Evolutionary conservation across 2,113 vertebrate genomes (phyloP).

Genomic region (Actenoides lindsayi): DNA sequence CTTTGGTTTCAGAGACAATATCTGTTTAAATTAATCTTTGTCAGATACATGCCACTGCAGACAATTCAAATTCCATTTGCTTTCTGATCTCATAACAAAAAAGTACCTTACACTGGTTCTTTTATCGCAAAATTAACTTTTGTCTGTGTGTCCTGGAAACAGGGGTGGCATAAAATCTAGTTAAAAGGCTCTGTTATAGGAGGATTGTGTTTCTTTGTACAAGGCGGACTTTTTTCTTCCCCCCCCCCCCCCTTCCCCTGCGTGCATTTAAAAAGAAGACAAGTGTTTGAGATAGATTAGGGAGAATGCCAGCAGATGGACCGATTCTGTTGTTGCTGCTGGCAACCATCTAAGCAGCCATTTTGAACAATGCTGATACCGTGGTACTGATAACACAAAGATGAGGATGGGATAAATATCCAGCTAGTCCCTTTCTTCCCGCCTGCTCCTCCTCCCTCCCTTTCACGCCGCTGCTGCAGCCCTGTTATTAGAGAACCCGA

Average conservation of each 20-base stretch:
- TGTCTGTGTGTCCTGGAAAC: constrained; percentile 65
- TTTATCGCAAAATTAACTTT: constrained; percentile 72
- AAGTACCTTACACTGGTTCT: constrained; percentile 65
- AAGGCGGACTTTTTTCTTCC: background rate
- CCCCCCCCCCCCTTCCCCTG: background rate
- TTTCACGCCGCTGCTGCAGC: background rate
- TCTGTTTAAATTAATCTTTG: constrained; percentile 76
- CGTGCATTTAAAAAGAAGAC: constrained; percentile 61
- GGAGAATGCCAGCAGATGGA: constrained; percentile 74
- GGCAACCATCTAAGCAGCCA: constrained; percentile 71
- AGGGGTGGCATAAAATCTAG: constrained; percentile 62
- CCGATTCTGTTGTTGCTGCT: constrained; percentile 67
- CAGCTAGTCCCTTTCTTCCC: constrained; percentile 55
- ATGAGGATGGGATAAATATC: constrained; percentile 68
- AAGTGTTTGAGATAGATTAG: constrained; percentile 73
- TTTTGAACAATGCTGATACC: constrained; percentile 69
- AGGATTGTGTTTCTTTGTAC: constrained; percentile 66
- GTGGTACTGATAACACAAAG: constrained; percentile 61
- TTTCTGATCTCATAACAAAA: constrained; percentile 73
- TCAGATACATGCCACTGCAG: constrained; percentile 68
- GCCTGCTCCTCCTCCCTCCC: constrained; percentile 62
- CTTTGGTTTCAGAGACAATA: constrained; percentile 74
- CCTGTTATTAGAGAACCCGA: constrained; percentile 53
- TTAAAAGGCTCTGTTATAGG: constrained; percentile 68
- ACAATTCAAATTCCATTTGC: constrained; percentile 71